Percentiles rank a stretch among this genome's conserved stretches.
Evolutionary conservation across 2,797 vertebrate species (phyloP).

Genomic region (Chloroceryle inda): DNA sequence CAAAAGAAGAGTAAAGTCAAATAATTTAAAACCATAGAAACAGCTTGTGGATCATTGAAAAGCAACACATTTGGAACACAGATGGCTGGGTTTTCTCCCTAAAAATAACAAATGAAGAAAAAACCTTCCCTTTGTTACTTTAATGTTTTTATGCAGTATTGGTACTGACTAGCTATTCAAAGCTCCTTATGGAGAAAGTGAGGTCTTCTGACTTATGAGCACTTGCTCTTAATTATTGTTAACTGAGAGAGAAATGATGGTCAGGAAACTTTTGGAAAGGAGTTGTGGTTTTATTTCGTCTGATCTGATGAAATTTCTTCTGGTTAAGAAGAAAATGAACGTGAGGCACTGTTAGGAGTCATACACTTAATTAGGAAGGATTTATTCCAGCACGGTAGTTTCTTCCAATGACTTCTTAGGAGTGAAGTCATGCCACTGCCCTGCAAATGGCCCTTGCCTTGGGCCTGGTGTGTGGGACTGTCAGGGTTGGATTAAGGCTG

Average conservation of each 20-base stretch:
- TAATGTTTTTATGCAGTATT: slow-evolving; percentile 39
- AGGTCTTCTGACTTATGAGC: slow-evolving; percentile 22
- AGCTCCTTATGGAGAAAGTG: slow-evolving; percentile 52
- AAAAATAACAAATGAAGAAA: slow-evolving; percentile 52
- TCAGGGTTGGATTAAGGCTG: background rate
- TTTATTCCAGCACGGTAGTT: background rate
- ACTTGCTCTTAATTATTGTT: background rate
- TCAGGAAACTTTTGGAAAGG: background rate
- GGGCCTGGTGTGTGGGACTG: background rate
- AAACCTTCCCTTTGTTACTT: slow-evolving; percentile 15
- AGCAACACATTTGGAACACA: slow-evolving; percentile 72
- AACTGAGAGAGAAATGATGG: background rate
- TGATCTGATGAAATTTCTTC: background rate
- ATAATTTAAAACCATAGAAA: slow-evolving; percentile 52
- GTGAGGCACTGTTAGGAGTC: background rate
- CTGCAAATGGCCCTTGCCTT: background rate
- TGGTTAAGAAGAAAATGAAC: background rate
- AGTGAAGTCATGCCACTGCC: background rate
- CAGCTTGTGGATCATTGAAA: slow-evolving; percentile 62
- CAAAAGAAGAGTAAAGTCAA: slow-evolving; percentile 32
- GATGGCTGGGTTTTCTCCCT: slow-evolving; percentile 52
- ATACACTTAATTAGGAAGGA: background rate
- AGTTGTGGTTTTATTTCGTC: background rate
- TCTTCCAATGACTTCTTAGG: background rate
- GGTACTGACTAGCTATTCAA: slow-evolving; percentile 47